Evolutionary conservation across 2,888 invertebrate genomes (phyloP), one percentile per base, ranked within the genome.

Genomic region (Coelogynopora nodosa): DNA sequence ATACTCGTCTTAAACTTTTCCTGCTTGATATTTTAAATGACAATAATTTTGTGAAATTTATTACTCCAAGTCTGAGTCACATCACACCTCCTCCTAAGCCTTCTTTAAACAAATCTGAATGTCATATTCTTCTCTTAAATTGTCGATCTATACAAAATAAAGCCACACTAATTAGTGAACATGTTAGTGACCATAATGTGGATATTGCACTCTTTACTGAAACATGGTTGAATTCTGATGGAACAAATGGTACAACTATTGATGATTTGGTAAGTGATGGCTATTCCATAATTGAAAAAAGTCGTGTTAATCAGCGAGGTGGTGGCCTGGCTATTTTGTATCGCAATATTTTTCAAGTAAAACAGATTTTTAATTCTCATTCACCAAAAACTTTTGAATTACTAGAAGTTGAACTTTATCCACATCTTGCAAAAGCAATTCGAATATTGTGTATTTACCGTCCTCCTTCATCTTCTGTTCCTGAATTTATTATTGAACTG

Each of bases 1-100:
- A n/a, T n/a, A n/a, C n/a, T n/a, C n/a, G n/a, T n/a, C n/a, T n/a
- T n/a, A n/a, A n/a, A n/a, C n/a, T 49, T 49, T 49, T 49, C 18
- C 18, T 18, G 49, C 18, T 18, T 13, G 5, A 18, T 49, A 49
- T 10, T 49, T 49, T 5, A n/a, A 74, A 74, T 74, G 74, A 74
- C 74, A 74, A 2, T 74, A 74, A 74, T 74, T 74, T 74, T 74
- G 74, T 74, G 23, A 74, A 74, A 74, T 74, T 74, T 74, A 74
- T n/a, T 23, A 74, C 74, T 74, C 10, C 23, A 5, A 5, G 18
- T 49, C 49, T 10, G 5, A 74, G 74, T 74, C 74, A 74, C 74
- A 10, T 26, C 74, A 74, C 23, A 74, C 74, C 5, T 74, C 5
- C 5, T 74, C 2, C 23, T n/a, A 74, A 74, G 23, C 23, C 10